Percentiles rank a stretch among this genome's conserved stretches.
These are phyloP conservation scores for Eucidaris tribuloides DNA, from an alignment of 35 echinoderm and acorn worm species.

Conservation along the genomic window DNA sequence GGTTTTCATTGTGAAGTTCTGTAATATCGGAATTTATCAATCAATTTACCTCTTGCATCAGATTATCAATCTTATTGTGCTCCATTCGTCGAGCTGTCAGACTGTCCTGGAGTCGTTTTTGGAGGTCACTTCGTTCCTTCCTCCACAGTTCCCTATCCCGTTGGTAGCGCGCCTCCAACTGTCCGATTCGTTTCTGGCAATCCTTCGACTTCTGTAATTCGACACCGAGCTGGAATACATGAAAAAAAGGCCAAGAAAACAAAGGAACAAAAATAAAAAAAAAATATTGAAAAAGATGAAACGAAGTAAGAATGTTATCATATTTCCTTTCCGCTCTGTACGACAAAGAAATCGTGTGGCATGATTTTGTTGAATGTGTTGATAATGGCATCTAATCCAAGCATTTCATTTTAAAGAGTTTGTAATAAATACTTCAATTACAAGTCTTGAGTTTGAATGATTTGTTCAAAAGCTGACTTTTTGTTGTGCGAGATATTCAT, in stretches of 20 bases:
- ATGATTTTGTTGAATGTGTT: background rate
- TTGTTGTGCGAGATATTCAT: too few relatives aligned
- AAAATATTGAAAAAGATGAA: background rate
- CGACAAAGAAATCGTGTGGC: background rate
- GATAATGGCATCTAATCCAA: background rate
- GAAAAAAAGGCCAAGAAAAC: background rate
- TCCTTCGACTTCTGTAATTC: conserved; percentile 63
- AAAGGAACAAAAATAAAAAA: background rate
- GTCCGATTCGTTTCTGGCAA: conserved; percentile 43
- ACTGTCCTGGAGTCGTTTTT: conserved; percentile 75
- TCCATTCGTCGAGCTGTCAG: conserved; percentile 64
- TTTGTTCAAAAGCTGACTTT: too few relatives aligned
- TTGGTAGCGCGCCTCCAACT: conserved; percentile 71
- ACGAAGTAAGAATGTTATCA: too few relatives aligned
- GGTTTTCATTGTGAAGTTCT: too few relatives aligned
- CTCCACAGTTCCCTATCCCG: conserved; percentile 80
- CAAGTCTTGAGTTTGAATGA: background rate
- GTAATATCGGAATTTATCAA: too few relatives aligned
- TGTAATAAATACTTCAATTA: background rate
- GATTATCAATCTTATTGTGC: conserved; percentile 62
- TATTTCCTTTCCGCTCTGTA: background rate
- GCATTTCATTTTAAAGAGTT: background rate
- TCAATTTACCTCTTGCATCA: conserved; percentile 77
- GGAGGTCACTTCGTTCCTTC: conserved; percentile 60
- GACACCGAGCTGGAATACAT: conserved; percentile 69